Percentiles rank a stretch among this genome's conserved stretches.
phyloP scores from a whole-genome alignment of 2,797 vertebrate species.

The Arnoldichthys spilopterus region DNA sequence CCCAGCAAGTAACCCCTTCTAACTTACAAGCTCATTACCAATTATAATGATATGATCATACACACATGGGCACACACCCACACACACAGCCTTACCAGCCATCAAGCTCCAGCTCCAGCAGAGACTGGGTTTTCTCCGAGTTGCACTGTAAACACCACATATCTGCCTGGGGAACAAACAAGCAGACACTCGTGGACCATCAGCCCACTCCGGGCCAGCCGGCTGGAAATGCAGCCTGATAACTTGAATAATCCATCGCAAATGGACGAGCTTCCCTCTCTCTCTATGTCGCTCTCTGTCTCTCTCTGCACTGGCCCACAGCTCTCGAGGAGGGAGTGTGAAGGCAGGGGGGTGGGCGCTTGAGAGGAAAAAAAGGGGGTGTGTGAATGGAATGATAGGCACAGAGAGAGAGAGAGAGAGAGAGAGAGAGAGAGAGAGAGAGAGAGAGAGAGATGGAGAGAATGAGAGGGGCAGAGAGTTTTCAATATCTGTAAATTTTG shows the following conservation, averaged over 20 bases:
- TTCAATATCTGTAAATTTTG: background rate
- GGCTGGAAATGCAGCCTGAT: constrained; percentile 21
- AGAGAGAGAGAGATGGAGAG: background rate
- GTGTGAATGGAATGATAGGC: constrained; percentile 31
- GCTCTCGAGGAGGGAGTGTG: constrained; percentile 35
- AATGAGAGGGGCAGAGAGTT: background rate
- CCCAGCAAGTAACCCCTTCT: background rate
- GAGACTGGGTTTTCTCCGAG: constrained; percentile 93
- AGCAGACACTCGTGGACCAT: constrained; percentile 29
- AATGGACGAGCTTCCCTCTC: constrained; percentile 6
- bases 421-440: constrained; percentile 7
- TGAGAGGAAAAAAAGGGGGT: constrained; percentile 16
- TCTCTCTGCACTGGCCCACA: constrained; percentile 27
- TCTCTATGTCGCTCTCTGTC: constrained; percentile 11
- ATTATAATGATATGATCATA: constrained; percentile 11
- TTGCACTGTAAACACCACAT: constrained; percentile 99
- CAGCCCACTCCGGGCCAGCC: constrained; percentile 2
- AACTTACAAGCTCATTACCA: background rate
- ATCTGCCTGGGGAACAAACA: constrained; percentile 57
- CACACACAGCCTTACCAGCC: constrained; percentile 83
- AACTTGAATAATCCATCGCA: constrained; percentile 50
- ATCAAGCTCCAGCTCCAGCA: constrained; percentile 93
- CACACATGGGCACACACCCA: constrained; percentile 33
- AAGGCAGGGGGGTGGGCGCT: constrained; percentile 7
- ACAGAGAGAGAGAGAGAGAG: constrained; percentile 7